Evolutionary conservation across 2,113 vertebrate genomes (phyloP).

Genomic region (Xenopus borealis): DNA sequence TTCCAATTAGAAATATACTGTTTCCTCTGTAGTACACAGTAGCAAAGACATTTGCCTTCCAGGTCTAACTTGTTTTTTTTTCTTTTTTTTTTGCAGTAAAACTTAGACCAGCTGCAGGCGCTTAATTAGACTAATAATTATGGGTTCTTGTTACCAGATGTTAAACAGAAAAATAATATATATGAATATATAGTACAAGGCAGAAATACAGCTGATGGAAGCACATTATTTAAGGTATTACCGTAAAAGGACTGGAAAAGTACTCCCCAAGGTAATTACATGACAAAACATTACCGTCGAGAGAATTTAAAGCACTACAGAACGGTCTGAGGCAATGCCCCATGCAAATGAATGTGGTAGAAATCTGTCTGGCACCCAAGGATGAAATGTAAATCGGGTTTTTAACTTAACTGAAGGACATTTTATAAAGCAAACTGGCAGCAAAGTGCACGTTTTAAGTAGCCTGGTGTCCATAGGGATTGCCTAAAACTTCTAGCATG

Average conservation of each 20-base stretch:
- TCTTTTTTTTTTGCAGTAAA: slow-evolving; percentile 65
- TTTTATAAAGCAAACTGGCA: too few relatives aligned
- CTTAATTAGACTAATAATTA: slow-evolving; percentile 65
- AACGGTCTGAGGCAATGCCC: too few relatives aligned
- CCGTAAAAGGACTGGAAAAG: not conserved
- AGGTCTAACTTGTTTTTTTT: slow-evolving; percentile 64
- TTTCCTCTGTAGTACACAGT: slow-evolving; percentile 70
- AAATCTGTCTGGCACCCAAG: too few relatives aligned
- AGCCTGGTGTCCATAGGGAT: too few relatives aligned
- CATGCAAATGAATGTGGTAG: too few relatives aligned
- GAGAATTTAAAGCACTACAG: too few relatives aligned
- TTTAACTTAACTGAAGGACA: too few relatives aligned
- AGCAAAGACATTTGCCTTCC: slow-evolving; percentile 64
- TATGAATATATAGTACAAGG: not conserved
- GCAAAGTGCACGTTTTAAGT: too few relatives aligned
- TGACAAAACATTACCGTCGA: too few relatives aligned
- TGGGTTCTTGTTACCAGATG: slow-evolving; percentile 66
- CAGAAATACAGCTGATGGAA: slow-evolving; percentile 10
- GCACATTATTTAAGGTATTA: slow-evolving; percentile 9
- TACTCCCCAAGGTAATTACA: not conserved
- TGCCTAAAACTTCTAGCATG: too few relatives aligned
- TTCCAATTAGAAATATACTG: slow-evolving; percentile 69
- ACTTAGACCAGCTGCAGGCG: slow-evolving; percentile 72
- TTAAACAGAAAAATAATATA: slow-evolving; percentile 23
- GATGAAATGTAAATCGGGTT: too few relatives aligned